A percentile compares a stretch with the other conserved stretches of the same genome.
phyloP scores from a whole-genome alignment of 2,113 vertebrate species.

The Opisthocomus hoazin region DNA sequence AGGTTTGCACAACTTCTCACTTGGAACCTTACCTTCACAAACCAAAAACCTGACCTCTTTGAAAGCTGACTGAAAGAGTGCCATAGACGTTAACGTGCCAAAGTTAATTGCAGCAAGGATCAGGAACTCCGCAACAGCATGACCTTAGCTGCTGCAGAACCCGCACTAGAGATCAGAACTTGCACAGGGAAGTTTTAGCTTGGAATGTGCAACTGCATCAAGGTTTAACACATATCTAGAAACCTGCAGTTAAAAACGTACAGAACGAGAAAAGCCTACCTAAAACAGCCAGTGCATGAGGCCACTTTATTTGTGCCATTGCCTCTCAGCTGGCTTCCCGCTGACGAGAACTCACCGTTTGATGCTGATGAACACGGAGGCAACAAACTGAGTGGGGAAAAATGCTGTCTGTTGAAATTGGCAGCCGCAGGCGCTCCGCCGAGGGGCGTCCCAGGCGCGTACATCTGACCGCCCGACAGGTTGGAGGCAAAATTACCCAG shows the following conservation, averaged over 20 bases:
- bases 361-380: slow-evolving; percentile 94
- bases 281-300: rapidly evolving
- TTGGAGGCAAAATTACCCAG: slow-evolving; percentile 92
- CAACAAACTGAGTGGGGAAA: slow-evolving; percentile 95
- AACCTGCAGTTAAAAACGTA: neutral
- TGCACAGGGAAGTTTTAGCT: neutral
- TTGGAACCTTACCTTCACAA: neutral
- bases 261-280: neutral
- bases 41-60: neutral
- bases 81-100: rapidly evolving
- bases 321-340: neutral
- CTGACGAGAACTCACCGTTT: slow-evolving; percentile 66
- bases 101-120: neutral
- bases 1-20: neutral
- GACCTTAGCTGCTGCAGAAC: neutral
- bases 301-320: rapidly evolving
- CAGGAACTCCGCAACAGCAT: rapidly evolving
- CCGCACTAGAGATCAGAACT: neutral
- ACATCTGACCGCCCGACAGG: slow-evolving; percentile 90
- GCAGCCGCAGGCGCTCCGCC: slow-evolving; percentile 85
- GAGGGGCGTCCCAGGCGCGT: slow-evolving; percentile 81
- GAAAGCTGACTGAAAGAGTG: neutral
- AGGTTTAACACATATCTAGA: neutral
- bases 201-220: neutral
- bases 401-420: slow-evolving; percentile 98